Evolutionary conservation across 2,888 invertebrate species (phyloP).

Genomic region (Epinotia ramella): DNA sequence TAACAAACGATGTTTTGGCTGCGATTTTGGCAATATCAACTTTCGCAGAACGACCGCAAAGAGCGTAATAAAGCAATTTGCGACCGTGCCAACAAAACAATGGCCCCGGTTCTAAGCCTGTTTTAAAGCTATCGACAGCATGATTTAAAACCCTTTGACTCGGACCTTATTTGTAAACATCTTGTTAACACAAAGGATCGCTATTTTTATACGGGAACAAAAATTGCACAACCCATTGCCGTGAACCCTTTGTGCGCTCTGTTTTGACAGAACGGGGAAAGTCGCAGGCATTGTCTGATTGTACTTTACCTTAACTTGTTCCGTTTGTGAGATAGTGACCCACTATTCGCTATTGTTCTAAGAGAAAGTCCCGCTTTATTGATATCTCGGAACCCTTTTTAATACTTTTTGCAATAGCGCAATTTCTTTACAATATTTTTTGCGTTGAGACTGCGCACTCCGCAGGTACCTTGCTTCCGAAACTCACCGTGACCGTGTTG

Average conservation of each 20-base stretch:
- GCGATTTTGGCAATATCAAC: conserved; percentile 78
- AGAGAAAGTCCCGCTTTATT: conserved; percentile 73
- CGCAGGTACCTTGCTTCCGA: conserved; percentile 49
- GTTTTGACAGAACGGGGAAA: conserved; percentile 68
- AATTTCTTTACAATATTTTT: conserved; percentile 51
- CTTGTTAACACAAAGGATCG: conserved; percentile 75
- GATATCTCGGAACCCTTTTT: conserved; percentile 73
- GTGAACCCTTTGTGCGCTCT: conserved; percentile 71
- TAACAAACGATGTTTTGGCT: conserved; percentile 81
- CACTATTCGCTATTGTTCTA: conserved; percentile 66
- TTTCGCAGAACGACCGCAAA: conserved; percentile 73
- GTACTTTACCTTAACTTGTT: conserved; percentile 65
- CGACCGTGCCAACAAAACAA: conserved; percentile 81
- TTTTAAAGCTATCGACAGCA: conserved; percentile 83
- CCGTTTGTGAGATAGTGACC: conserved; percentile 60
- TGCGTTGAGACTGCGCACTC: conserved; percentile 48
- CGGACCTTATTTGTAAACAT: conserved; percentile 83
- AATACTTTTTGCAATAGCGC: conserved; percentile 59
- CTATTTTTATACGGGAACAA: conserved; percentile 72
- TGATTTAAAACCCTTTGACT: conserved; percentile 85
- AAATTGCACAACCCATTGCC: conserved; percentile 81
- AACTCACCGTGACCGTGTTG: conserved; percentile 36
- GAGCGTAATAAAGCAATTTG: conserved; percentile 84
- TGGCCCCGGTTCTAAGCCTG: conserved; percentile 79
- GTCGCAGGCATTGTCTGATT: conserved; percentile 57